Percentiles rank a stretch among this genome's conserved stretches.
Conservation (phyloP, 2,113 vertebrate genomes). For the Spea multiplicata region DNA sequence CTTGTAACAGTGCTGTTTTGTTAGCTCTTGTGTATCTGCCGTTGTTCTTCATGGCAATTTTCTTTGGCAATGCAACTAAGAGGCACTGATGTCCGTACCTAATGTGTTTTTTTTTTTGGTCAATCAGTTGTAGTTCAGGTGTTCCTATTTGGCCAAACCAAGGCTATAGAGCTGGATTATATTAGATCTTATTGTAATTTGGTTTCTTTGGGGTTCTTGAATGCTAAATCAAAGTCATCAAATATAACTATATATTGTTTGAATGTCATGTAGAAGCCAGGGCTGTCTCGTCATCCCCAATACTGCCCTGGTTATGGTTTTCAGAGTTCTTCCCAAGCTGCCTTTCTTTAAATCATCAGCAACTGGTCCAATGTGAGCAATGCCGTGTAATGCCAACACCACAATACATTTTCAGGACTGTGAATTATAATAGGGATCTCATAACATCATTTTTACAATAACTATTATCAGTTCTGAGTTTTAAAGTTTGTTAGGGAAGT, state of each 20-base stretch:
- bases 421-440: background rate
- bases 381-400: background rate
- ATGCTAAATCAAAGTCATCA: slow-evolving; percentile 18
- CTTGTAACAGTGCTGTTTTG: background rate
- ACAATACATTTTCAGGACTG: too few species aligned
- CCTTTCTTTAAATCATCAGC: slow-evolving; percentile 40
- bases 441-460: background rate
- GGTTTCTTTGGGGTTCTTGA: slow-evolving; percentile 51
- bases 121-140: slow-evolving; percentile 11
- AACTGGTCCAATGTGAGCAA: slow-evolving; percentile 30
- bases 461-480: background rate
- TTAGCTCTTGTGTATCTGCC: slow-evolving; percentile 6
- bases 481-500: background rate
- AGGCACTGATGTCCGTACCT: slow-evolving; percentile 36
- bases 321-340: slow-evolving; percentile 33
- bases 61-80: slow-evolving; percentile 43
- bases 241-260: slow-evolving; percentile 18
- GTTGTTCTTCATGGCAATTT: slow-evolving; percentile 17
- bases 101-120: slow-evolving; percentile 10
- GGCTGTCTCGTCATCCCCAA: too few species aligned
- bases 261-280: slow-evolving; percentile 1
- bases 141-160: slow-evolving; percentile 42
- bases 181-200: slow-evolving; percentile 43
- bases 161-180: slow-evolving; percentile 47
- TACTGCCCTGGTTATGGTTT: slow-evolving; percentile 8